A percentile compares a stretch with the other conserved stretches of the same genome.
Evolutionary conservation across 2,113 vertebrate species (phyloP).

Genomic region (Daubentonia madagascariensis): DNA sequence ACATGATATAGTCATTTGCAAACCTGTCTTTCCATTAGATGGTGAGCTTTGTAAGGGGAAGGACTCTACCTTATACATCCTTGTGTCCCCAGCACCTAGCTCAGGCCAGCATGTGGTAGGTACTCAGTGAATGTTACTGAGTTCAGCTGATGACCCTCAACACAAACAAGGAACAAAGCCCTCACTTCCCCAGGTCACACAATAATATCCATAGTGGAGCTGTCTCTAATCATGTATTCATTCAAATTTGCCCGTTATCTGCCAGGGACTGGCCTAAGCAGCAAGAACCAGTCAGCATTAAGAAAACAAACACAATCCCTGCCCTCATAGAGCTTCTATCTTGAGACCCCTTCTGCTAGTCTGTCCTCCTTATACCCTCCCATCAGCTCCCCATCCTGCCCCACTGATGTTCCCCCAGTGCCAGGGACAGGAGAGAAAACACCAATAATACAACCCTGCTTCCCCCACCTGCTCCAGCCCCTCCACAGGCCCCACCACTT

Average conservation of each 20-base stretch:
- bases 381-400: neutral
- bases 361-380: neutral
- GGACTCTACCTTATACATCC: neutral
- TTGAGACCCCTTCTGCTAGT: neutral
- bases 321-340: neutral
- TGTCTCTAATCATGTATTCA: neutral
- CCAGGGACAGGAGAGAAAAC: neutral
- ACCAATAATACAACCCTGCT: neutral
- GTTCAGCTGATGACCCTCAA: neutral
- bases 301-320: neutral
- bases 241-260: neutral
- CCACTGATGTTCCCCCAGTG: neutral
- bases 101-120: neutral
- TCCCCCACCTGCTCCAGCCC: neutral
- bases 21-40: neutral
- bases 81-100: neutral
- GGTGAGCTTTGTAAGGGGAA: neutral
- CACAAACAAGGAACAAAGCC: neutral
- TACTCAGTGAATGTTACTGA: neutral
- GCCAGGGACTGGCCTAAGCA: neutral
- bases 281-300: neutral
- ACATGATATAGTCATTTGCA: neutral
- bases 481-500: neutral
- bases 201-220: neutral
- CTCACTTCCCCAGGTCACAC: neutral